Conservation (phyloP, 1,140 invertebrate genomes). For the Mactra quadrangularis region DNA sequence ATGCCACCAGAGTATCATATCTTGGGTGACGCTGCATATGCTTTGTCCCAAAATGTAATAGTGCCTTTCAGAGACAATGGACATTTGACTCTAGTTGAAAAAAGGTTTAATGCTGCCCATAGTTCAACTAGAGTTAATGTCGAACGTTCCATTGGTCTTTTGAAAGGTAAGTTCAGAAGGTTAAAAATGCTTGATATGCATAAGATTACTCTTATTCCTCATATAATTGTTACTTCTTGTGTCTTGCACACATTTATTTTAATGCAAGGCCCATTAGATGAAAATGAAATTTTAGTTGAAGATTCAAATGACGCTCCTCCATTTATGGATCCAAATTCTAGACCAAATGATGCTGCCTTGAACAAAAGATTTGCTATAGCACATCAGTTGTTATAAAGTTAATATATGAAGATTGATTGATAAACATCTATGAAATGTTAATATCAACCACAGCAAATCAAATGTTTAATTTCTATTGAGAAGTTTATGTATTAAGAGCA, state of each 20-base stretch:
- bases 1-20: constrained; percentile 32
- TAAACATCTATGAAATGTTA: no score
- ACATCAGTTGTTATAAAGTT: no score
- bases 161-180: constrained; percentile 30
- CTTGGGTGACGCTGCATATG: constrained; percentile 43
- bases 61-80: constrained; percentile 57
- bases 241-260: constrained; percentile 35
- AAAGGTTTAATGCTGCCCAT: constrained; percentile 23
- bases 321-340: no score
- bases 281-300: not conserved
- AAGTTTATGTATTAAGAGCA: no score
- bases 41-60: not conserved
- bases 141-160: constrained; percentile 27
- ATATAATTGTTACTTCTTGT: constrained; percentile 31
- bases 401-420: no score
- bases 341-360: no score
- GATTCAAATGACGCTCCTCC: not conserved
- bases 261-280: not conserved
- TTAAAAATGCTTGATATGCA: constrained; percentile 27
- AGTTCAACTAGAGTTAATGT: constrained; percentile 21
- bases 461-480: no score
- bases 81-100: constrained; percentile 17
- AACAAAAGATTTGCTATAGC: no score
- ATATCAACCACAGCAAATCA: no score
- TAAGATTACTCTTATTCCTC: not conserved